Evolutionary conservation across 2,113 vertebrate species (phyloP).

Genomic region (Eubucco bourcierii): DNA sequence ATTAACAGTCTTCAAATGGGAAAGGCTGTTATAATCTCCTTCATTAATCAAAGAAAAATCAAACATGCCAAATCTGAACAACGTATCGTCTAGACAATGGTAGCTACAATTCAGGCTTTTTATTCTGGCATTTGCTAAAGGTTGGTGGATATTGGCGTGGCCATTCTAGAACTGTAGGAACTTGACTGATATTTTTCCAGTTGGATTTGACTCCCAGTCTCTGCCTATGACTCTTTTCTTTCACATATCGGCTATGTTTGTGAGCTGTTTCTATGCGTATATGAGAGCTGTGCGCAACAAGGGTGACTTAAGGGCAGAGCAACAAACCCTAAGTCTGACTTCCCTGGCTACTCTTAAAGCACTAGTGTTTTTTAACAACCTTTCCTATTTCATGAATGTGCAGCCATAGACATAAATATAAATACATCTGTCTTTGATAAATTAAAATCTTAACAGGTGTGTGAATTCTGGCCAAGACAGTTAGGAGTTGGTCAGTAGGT

Average conservation of each 20-base stretch:
- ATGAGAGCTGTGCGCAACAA: not conserved
- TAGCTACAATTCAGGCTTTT: not conserved
- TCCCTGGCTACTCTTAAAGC: slow-evolving; percentile 38
- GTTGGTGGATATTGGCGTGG: not conserved
- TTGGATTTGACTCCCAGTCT: not conserved
- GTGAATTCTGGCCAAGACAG: slow-evolving; percentile 64
- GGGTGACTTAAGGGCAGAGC: slow-evolving; percentile 45
- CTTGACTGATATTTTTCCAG: not conserved
- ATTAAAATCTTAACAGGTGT: slow-evolving; percentile 70
- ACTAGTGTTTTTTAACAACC: slow-evolving; percentile 49
- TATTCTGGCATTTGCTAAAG: not conserved
- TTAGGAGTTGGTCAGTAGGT: slow-evolving; percentile 52
- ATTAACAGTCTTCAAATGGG: slow-evolving; percentile 45
- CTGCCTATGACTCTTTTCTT: not conserved
- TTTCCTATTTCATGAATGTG: slow-evolving; percentile 55
- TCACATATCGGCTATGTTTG: not conserved
- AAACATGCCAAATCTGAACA: not conserved
- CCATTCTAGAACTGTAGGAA: not conserved
- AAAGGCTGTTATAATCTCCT: slow-evolving; percentile 24
- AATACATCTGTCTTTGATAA: slow-evolving; percentile 69
- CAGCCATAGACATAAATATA: slow-evolving; percentile 63
- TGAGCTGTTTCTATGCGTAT: not conserved
- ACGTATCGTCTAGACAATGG: not conserved
- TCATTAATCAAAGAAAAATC: slow-evolving; percentile 10
- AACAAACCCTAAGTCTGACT: slow-evolving; percentile 6